Conservation (phyloP, 2,113 vertebrate genomes). For the Benthochromis sp. region DNA sequence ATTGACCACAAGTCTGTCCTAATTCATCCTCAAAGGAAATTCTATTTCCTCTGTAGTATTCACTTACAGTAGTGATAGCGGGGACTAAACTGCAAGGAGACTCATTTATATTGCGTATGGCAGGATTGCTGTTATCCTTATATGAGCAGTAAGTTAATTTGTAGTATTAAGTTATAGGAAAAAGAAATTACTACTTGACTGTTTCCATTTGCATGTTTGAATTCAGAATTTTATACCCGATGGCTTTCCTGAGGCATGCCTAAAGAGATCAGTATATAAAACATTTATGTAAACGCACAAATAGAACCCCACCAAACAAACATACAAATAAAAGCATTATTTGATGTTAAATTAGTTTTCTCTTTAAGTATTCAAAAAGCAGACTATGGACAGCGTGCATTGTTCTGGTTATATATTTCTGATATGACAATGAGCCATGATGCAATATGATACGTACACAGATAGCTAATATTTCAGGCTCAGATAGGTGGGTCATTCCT, state of each 20-base stretch:
- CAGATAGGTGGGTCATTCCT: neutral
- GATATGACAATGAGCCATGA: neutral
- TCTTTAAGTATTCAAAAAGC: neutral
- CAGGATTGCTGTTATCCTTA: neutral
- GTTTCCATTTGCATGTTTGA: neutral
- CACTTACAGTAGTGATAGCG: neutral
- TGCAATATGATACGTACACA: neutral
- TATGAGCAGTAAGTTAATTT: neutral
- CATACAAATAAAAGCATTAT: neutral
- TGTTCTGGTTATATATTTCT: neutral
- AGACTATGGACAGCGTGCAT: neutral
- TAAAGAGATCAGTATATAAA: neutral
- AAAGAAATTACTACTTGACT: neutral
- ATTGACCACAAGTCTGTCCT: neutral
- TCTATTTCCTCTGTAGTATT: neutral
- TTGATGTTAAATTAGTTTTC: neutral
- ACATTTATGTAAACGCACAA: neutral
- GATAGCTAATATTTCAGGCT: neutral
- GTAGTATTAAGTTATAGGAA: neutral
- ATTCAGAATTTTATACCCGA: neutral
- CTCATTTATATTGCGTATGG: neutral
- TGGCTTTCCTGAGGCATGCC: neutral
- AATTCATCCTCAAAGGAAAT: neutral
- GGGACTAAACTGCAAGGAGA: neutral
- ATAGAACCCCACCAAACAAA: neutral